These are phyloP conservation scores for Lasioglossum leucozonium DNA, from an alignment of 2,888 invertebrate genomes.

Conservation along the genomic window DNA sequence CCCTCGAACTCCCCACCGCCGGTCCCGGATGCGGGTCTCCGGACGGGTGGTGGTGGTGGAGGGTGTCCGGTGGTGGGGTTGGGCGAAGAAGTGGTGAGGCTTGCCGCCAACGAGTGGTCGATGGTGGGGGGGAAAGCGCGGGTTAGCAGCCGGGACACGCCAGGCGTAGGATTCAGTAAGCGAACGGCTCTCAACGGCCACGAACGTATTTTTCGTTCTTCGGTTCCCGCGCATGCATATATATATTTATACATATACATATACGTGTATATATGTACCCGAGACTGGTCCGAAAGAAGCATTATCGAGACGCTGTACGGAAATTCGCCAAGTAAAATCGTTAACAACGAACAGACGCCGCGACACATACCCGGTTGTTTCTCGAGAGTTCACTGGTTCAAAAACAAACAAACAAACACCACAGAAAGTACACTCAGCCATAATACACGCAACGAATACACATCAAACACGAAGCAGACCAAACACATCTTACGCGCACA, in stretches of 20 bases:
- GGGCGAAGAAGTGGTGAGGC: conserved; percentile 53
- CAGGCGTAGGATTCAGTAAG: conserved; percentile 82
- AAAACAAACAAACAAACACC: conserved; percentile 13
- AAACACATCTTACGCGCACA: background rate
- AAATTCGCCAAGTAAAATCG: conserved; percentile 57
- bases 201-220: conserved; percentile 77
- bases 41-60: conserved; percentile 25
- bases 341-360: conserved; percentile 49
- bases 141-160: conserved; percentile 81
- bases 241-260: conserved; percentile 58
- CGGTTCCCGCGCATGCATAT: conserved; percentile 74
- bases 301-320: conserved; percentile 68
- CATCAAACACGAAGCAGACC: background rate
- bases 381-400: conserved; percentile 45
- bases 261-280: conserved; percentile 63
- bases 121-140: conserved; percentile 81
- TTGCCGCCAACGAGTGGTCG: conserved; percentile 63
- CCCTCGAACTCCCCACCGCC: conserved; percentile 52
- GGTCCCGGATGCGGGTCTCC: conserved; percentile 68
- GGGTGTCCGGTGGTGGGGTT: conserved; percentile 38
- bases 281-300: conserved; percentile 69
- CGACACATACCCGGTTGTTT: conserved; percentile 63
- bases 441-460: background rate
- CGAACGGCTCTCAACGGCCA: conserved; percentile 81
- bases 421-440: conserved; percentile 14